phyloP scores from a whole-genome alignment of 1,140 invertebrate species.

The Drosophila arawakana region DNA sequence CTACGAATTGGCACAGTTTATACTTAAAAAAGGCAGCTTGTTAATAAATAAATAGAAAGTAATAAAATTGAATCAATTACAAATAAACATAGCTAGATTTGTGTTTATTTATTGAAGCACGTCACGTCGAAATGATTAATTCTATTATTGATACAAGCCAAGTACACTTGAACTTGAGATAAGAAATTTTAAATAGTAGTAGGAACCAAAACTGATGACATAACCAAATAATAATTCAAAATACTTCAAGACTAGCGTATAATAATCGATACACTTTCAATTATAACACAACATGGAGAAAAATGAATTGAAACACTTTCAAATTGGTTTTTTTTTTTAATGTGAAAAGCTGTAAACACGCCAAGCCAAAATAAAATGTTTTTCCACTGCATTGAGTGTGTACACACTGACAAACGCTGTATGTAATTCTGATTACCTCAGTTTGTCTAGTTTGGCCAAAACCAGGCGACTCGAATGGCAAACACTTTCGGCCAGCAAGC shows the following conservation, averaged over 20 bases:
- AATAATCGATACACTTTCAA: conserved; percentile 24
- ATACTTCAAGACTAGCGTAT: not conserved
- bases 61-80: no score
- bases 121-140: no score
- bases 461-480: conserved; percentile 30
- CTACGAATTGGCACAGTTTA: no score
- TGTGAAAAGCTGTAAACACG: conserved; percentile 4
- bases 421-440: conserved; percentile 66
- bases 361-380: conserved; percentile 35
- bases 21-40: no score
- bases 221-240: not conserved
- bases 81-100: no score
- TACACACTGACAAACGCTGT: not conserved
- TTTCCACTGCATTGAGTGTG: not conserved
- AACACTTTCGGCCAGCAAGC: conserved; percentile 56
- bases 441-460: conserved; percentile 25
- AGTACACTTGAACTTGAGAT: no score
- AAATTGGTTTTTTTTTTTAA: conserved; percentile 2
- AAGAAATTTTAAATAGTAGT: no score
- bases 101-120: no score
- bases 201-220: no score
- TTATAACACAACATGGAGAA: conserved; percentile 19
- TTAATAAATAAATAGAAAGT: no score
- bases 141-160: no score
- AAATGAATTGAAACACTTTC: not conserved